Evolutionary conservation across 2,888 invertebrate species (phyloP).

Genomic region (Chymomyza fuscimana): DNA sequence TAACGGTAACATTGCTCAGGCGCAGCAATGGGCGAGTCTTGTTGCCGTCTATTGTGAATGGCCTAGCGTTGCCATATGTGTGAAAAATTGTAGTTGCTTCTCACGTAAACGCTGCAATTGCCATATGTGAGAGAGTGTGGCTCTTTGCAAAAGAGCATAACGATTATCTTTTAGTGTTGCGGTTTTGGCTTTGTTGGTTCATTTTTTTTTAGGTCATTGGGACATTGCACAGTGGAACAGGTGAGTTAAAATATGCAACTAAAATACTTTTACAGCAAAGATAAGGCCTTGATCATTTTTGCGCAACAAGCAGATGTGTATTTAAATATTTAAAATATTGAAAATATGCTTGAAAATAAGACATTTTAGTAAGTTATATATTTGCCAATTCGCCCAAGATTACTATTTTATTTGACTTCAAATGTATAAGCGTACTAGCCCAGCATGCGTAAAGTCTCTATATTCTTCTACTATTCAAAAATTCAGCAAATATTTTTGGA

Average conservation of each 20-base stretch:
- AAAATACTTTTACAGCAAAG: too few relatives aligned
- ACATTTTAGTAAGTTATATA: too few relatives aligned
- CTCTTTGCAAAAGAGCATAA: constrained; percentile 15
- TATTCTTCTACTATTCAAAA: too few relatives aligned
- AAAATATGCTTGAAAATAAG: too few relatives aligned
- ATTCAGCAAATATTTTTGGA: too few relatives aligned
- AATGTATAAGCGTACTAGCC: too few relatives aligned
- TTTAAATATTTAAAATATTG: too few relatives aligned
- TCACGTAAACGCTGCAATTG: constrained; percentile 17
- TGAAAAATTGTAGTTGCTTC: neutral
- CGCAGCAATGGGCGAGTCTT: constrained; percentile 47
- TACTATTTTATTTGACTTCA: too few relatives aligned
- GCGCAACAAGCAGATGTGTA: too few relatives aligned
- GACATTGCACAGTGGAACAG: constrained; percentile 41
- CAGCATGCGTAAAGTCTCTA: too few relatives aligned
- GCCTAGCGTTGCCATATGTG: constrained; percentile 36
- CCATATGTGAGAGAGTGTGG: neutral
- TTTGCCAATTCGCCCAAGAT: too few relatives aligned
- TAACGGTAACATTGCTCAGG: constrained; percentile 44
- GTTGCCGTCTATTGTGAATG: constrained; percentile 43
- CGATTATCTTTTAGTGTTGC: constrained; percentile 34
- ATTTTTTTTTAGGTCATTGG: constrained; percentile 46
- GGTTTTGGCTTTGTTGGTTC: neutral
- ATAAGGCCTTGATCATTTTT: too few relatives aligned
- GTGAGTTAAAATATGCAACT: neutral